Conservation (phyloP, 2,888 invertebrate species). For the Omphaloscelis lunosa region DNA sequence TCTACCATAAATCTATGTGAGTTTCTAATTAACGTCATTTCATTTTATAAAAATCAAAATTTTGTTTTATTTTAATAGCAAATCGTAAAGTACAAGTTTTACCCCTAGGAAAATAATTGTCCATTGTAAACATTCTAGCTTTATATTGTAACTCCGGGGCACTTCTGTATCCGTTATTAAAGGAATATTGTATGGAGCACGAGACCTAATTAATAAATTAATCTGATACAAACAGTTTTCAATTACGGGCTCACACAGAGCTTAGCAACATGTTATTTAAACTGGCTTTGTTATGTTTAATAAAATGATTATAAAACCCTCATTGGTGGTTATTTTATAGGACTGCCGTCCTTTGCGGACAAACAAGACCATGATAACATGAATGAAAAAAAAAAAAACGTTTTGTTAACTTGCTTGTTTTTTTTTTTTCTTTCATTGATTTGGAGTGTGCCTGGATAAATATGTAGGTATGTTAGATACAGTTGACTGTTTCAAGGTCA, state of each 20-base stretch:
- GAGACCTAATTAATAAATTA: conserved; percentile 60
- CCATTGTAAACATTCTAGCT: conserved; percentile 8
- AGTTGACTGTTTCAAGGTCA: not conserved
- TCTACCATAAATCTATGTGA: no score
- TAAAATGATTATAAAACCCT: conserved; percentile 7
- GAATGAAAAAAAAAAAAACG: not conserved
- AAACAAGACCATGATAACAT: not conserved
- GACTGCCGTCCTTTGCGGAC: not conserved
- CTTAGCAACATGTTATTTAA: conserved; percentile 43
- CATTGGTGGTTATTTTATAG: not conserved
- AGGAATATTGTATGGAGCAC: conserved; percentile 29
- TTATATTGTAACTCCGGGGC: conserved; percentile 16
- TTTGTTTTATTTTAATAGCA: not conserved
- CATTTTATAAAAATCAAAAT: conserved; percentile 8
- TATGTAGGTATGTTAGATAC: not conserved
- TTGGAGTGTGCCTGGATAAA: not conserved
- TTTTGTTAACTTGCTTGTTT: not conserved
- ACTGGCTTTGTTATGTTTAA: conserved; percentile 26
- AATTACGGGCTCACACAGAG: conserved; percentile 51
- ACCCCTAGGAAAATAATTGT: conserved; percentile 17
- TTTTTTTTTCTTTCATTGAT: not conserved
- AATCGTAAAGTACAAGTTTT: not conserved
- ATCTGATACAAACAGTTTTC: conserved; percentile 61
- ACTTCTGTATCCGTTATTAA: conserved; percentile 37
- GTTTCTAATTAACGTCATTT: not conserved